These are phyloP conservation scores for Opisthograptis luteolata DNA, from an alignment of 2,888 invertebrate species.

Conservation along the genomic window DNA sequence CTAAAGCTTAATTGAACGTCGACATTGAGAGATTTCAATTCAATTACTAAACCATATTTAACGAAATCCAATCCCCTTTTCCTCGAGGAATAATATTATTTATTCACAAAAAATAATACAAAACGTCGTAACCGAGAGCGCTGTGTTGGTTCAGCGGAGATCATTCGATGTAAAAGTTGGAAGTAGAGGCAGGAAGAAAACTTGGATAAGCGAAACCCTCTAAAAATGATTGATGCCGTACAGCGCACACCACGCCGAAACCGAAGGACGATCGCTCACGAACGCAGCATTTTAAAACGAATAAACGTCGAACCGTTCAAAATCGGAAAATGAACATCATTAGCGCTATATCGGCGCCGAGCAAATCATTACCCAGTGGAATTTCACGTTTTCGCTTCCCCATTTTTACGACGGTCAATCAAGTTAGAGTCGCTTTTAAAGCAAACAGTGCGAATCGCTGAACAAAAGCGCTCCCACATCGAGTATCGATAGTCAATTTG, in stretches of 20 bases:
- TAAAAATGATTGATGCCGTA: slow-evolving; percentile 84
- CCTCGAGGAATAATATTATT: slow-evolving; percentile 83
- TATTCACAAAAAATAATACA: slow-evolving; percentile 84
- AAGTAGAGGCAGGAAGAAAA: slow-evolving; percentile 77
- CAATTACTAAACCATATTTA: slow-evolving; percentile 85
- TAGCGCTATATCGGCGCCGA: slow-evolving; percentile 70
- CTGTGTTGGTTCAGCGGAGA: slow-evolving; percentile 81
- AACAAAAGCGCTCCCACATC: slow-evolving; percentile 61
- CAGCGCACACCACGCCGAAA: slow-evolving; percentile 42
- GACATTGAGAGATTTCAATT: slow-evolving; percentile 85
- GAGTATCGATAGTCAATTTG: slow-evolving; percentile 70
- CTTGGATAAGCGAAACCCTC: slow-evolving; percentile 84
- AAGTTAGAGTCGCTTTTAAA: slow-evolving; percentile 18
- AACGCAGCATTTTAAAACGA: slow-evolving; percentile 75
- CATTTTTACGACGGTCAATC: slow-evolving; percentile 66
- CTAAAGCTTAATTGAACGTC: slow-evolving; percentile 83
- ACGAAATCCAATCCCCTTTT: slow-evolving; percentile 84
- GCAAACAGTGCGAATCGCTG: slow-evolving; percentile 22
- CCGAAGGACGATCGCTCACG: slow-evolving; percentile 65
- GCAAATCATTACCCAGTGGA: slow-evolving; percentile 67
- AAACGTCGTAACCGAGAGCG: slow-evolving; percentile 76
- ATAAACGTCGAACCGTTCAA: slow-evolving; percentile 78
- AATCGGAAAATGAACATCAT: slow-evolving; percentile 81
- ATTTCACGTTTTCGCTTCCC: slow-evolving; percentile 48
- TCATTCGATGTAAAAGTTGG: slow-evolving; percentile 81